Evolutionary conservation across 2,797 vertebrate species (phyloP), one percentile per base, ranked within the genome.

Genomic region (Acropternis orthonyx): DNA sequence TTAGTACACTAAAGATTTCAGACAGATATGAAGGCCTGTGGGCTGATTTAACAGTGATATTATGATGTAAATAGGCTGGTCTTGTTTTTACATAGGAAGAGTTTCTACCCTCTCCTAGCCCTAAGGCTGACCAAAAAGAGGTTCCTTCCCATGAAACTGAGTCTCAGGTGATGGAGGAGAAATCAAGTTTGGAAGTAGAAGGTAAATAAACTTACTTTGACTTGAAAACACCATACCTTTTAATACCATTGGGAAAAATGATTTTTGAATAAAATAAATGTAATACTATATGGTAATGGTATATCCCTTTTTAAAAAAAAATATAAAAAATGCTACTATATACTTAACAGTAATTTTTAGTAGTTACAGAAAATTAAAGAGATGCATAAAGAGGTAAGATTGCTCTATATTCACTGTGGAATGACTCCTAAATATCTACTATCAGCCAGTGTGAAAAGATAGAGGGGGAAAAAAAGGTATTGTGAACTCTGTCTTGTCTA

Each of bases 151-250:
- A 49, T 39, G 93, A 94, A 77, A 74, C 75, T 28, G 92, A 73
- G 8, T 43, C 90, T 88, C 85, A 92, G 46, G n/a, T 62, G 27
- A 48, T 75, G 30, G 74, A 55, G 77, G 51, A 68, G 12, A 59
- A 54, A 30, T 83, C 95, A 56, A 27, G 16, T 6, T 5, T 54
- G 14, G 85, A 84, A 88, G 56, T 6, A 66, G 95, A 96, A 97
- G 97, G 98, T 98, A 97, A 97, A 69, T 46, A 62, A 79, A 41
- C 12, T 52, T 58, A 41, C 2, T 72, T 56, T 55, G 15, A 77
- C 63, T 28, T 44, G 49, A 77, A 71, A 90, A 46, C 72, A 26
- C 21, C 1, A 1, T 73, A 48, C 5, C 9, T 72, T 85, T 72
- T 77, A 68, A 66, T 46, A 36, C 10, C 9, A 51, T 11, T 13